Evolutionary conservation across 2,797 vertebrate species (phyloP).

Genomic region (Arvicola amphibius): DNA sequence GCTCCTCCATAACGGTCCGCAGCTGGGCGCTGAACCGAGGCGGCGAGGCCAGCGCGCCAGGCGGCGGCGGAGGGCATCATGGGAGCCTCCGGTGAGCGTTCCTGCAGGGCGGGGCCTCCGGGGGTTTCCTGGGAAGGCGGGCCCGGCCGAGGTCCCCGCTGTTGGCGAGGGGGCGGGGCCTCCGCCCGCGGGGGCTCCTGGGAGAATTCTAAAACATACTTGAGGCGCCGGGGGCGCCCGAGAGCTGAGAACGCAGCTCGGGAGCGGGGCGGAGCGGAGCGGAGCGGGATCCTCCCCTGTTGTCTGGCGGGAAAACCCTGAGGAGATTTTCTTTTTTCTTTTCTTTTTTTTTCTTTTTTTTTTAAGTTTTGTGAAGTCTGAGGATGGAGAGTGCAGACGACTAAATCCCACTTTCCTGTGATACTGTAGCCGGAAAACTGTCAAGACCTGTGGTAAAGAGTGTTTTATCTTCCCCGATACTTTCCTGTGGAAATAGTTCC

Average conservation of each 20-base stretch:
- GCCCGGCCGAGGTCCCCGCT: too few relatives aligned
- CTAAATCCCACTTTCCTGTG: conserved; percentile 62
- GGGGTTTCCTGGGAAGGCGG: neutral
- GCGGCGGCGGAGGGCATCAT: neutral
- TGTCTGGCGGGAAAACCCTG: neutral
- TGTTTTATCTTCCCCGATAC: neutral
- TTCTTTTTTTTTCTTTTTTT: neutral
- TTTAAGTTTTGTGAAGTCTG: conserved; percentile 51
- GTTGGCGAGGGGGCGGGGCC: conserved; percentile 27
- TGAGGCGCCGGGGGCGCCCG: conserved; percentile 5
- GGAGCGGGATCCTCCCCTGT: neutral
- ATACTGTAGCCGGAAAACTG: conserved; percentile 63
- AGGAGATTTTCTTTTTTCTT: conserved; percentile 15
- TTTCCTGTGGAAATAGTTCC: conserved; percentile 20
- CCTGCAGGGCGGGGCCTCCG: neutral
- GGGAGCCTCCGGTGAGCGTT: neutral
- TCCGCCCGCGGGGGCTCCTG: conserved; percentile 72
- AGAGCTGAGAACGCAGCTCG: neutral
- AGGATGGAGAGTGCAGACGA: conserved; percentile 47
- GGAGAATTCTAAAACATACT: conserved; percentile 65
- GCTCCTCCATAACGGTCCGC: neutral
- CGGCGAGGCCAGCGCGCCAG: rapidly evolving
- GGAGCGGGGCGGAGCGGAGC: neutral
- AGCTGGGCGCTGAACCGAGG: neutral
- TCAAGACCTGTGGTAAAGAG: conserved; percentile 78